Evolutionary conservation across 1,140 invertebrate species (phyloP).

Genomic region (Macrosteles quadrilineatus): DNA sequence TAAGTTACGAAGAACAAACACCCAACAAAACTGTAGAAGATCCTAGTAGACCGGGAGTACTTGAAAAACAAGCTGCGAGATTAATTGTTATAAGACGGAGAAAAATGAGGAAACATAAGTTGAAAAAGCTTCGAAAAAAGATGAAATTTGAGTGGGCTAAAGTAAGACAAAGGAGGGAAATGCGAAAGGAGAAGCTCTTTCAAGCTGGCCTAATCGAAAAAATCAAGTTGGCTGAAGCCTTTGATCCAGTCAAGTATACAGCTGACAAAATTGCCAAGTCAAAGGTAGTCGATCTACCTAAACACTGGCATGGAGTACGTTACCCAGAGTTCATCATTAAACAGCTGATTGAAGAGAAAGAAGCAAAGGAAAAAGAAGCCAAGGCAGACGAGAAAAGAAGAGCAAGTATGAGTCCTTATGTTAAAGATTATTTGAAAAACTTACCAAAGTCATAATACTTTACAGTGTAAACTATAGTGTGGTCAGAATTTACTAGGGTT

Average conservation of each 20-base stretch:
- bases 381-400: slow-evolving; percentile 36
- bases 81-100: slow-evolving; percentile 74
- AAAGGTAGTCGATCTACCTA: slow-evolving; percentile 63
- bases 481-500: background rate
- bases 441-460: slow-evolving; percentile 5
- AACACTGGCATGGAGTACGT: slow-evolving; percentile 62
- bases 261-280: slow-evolving; percentile 60
- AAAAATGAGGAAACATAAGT: slow-evolving; percentile 87
- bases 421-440: slow-evolving; percentile 35
- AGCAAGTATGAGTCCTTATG: slow-evolving; percentile 34
- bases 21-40: slow-evolving; percentile 45
- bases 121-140: slow-evolving; percentile 73
- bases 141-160: slow-evolving; percentile 77
- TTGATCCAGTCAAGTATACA: slow-evolving; percentile 74
- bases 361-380: slow-evolving; percentile 36
- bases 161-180: slow-evolving; percentile 63
- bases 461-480: too few relatives aligned
- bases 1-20: slow-evolving; percentile 30
- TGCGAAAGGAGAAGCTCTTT: slow-evolving; percentile 74
- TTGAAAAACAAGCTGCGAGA: slow-evolving; percentile 67
- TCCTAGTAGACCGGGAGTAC: slow-evolving; percentile 38
- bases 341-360: slow-evolving; percentile 48
- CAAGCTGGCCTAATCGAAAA: slow-evolving; percentile 67
- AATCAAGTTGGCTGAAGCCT: slow-evolving; percentile 70
- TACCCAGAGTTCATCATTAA: slow-evolving; percentile 66